Evolutionary conservation across 1,140 invertebrate species (phyloP), one percentile per base, ranked within the genome.

Genomic region (Drosophila carrolli): DNA sequence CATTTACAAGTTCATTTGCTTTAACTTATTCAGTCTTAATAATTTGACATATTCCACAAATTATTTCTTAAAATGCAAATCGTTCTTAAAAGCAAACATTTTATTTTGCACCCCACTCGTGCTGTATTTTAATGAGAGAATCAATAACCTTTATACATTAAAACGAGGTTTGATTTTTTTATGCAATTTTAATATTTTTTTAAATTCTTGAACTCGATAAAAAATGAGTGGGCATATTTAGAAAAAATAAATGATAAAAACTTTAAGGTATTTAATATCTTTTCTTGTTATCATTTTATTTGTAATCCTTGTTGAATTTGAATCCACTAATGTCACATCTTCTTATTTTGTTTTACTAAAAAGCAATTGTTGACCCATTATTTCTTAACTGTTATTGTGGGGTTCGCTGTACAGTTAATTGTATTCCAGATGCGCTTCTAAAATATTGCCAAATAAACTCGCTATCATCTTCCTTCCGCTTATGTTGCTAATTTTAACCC

Each of bases 131-230:
- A 57, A 71, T 70, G 41, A 70, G 38, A 29, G 67, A 57, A 50
- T 71, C 67, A 71, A 71, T 54, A 71, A 71, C 67, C 67, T 68
- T 70, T 71, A 46, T 48, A 40, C 46, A 71, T 67, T 48, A 71
- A 70, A 50, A 57, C 53, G 57, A 19, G 27, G 50, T 5, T 11
- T 71, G 53, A 55, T 57, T 71, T 58, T 9, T 50, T 37, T 23
- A 71, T 71, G 47, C 65, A 53, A 44, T 54, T 43, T 53, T 6
- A 65, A 41, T 51, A 44, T 37, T 4, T 35, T 59, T 19, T 46
- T 11, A 10, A 58, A 51, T 11, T 23, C 10, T 29, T 53, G 37
- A 2, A 53, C 27, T 6, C 5, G 13, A 16, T 23, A 19, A 38
- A 4, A 43, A 61, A 65, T 37, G 10, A 46, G 44, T 46, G 3